Base-by-base conservation (phyloP, 2,797 vertebrate genomes). In the Gouania willdenowi region DNA sequence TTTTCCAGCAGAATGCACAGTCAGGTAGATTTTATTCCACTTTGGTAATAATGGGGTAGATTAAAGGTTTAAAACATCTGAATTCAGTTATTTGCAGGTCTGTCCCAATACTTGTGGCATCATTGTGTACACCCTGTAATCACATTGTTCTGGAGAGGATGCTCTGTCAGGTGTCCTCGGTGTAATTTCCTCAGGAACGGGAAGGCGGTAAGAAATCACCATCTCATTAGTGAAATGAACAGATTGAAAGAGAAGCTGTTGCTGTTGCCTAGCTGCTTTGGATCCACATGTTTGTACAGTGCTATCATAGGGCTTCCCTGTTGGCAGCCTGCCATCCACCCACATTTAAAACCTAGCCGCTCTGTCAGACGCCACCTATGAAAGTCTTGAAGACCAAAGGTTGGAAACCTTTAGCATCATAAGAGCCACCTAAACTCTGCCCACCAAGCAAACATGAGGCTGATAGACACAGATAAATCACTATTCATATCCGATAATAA, bases 181-280 rank as follows among this genome's bases (percentile, higher is more conserved):
- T 53, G 46, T 56, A 48, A 59, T 67, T 43, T 57, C 33, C 44
- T 45, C 4, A 27, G 18, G 14, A 60, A 35, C 61, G 30, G 45
- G 41, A 26, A 56, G 43, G 36, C 55, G 44, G 41, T 65, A 52
- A 75, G 54, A 82, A 62, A 41, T 74, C 40, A 27, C 8, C 45
- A 38, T 23, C 63, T n/a, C 71, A 69, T 79, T 81, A 66, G 51
- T 63, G 60, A 67, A 72, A 73, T 83, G 65, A 79, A 62, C 41
- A 63, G 10, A 15, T 46, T 53, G 46, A 53, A 16, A 32, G 41
- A 32, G 41, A 43, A 18, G 34, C 41, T 33, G 30, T n/a, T n/a
- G n/a, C 16, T 21, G 44, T 38, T 3, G 14, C 22, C 41, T 41
- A 29, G 42, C 44, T 34, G 17, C 45, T 45, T 66, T 64, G 44